Conservation (phyloP, 2,888 invertebrate species). For the Tribolium freemani region DNA sequence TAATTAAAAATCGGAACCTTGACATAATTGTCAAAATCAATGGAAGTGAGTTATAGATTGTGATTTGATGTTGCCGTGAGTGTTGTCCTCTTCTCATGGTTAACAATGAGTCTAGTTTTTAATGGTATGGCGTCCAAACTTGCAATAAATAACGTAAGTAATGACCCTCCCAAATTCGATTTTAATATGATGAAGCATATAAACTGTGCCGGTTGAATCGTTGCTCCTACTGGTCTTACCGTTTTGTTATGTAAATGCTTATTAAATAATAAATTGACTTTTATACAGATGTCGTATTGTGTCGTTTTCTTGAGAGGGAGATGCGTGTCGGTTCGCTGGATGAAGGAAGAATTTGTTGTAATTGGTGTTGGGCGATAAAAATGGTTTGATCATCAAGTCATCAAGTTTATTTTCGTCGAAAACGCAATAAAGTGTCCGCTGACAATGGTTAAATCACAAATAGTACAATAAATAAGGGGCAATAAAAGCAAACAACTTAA, state of each 20-base stretch:
- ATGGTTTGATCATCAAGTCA: slow-evolving; percentile 28
- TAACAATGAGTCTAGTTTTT: slow-evolving; percentile 1
- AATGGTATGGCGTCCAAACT: slow-evolving; percentile 17
- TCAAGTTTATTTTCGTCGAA: slow-evolving; percentile 29
- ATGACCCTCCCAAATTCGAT: slow-evolving; percentile 38
- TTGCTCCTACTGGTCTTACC: slow-evolving; percentile 49
- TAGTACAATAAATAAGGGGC: slow-evolving; percentile 32
- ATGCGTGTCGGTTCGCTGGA: neutral
- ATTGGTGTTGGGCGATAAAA: slow-evolving; percentile 19
- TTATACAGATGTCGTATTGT: slow-evolving; percentile 36
- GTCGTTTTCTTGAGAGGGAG: slow-evolving; percentile 25
- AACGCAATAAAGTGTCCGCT: slow-evolving; percentile 26
- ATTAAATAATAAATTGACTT: slow-evolving; percentile 46
- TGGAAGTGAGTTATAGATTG: neutral
- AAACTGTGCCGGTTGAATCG: slow-evolving; percentile 34
- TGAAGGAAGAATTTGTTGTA: neutral
- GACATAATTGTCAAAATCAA: neutral
- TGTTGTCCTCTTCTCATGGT: neutral
- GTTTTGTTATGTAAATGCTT: slow-evolving; percentile 51
- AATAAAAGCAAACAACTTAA: slow-evolving; percentile 43
- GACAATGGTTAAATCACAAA: slow-evolving; percentile 32
- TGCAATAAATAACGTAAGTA: slow-evolving; percentile 30
- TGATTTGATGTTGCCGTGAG: neutral
- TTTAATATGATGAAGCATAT: slow-evolving; percentile 38
- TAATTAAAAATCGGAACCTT: neutral